Conservation (phyloP, 2,888 invertebrate species). For the Xylophagus ater region DNA sequence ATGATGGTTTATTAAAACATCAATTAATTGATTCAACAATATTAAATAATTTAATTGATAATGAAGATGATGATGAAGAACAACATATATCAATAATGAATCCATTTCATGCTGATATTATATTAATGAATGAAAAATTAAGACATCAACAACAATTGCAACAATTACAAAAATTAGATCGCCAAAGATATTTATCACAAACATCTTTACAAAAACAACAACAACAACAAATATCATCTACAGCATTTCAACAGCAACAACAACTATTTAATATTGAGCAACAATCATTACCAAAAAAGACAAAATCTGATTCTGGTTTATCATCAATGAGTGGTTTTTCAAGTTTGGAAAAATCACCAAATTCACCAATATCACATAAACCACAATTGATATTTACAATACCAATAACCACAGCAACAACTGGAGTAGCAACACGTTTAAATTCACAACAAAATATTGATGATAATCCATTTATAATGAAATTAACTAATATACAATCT, state of each 20-base stretch:
- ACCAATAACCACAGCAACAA: background rate
- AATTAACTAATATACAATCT: background rate
- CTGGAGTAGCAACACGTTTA: slow-evolving; percentile 6
- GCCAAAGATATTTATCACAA: too few relatives aligned
- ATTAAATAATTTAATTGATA: slow-evolving; percentile 7
- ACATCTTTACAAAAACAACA: slow-evolving; percentile 33
- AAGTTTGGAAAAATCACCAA: slow-evolving; percentile 73
- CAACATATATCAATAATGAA: slow-evolving; percentile 21
- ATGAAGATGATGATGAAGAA: slow-evolving; percentile 5
- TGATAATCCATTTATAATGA: slow-evolving; percentile 6
- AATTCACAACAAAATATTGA: slow-evolving; percentile 11
- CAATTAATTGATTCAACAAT: background rate
- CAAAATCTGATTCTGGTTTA: slow-evolving; percentile 76
- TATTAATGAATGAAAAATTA: slow-evolving; percentile 19
- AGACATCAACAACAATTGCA: slow-evolving; percentile 7
- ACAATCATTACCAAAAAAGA: slow-evolving; percentile 24
- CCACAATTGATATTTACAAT: background rate
- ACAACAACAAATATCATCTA: slow-evolving; percentile 39
- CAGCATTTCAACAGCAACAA: background rate
- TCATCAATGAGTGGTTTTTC: slow-evolving; percentile 83
- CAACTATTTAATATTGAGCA: too few relatives aligned
- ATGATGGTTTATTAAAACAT: background rate
- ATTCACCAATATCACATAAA: slow-evolving; percentile 57
- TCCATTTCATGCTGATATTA: slow-evolving; percentile 26
- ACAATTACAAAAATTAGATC: slow-evolving; percentile 23